Evolutionary conservation across 2,888 invertebrate genomes (phyloP), one percentile per base, ranked within the genome.

Genomic region (Lochmaea capreae): DNA sequence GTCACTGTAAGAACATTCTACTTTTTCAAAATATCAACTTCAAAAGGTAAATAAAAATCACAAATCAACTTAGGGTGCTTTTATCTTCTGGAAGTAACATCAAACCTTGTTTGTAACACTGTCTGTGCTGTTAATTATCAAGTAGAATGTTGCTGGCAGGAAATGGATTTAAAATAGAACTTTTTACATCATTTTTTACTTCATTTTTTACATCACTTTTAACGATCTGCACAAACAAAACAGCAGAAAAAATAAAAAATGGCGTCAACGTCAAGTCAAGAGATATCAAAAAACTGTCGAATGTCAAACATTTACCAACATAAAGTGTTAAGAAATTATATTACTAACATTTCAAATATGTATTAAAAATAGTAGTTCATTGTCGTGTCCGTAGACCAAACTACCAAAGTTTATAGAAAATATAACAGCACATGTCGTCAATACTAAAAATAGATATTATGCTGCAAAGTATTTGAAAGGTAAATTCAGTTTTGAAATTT

Each of bases 221-320:
- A 73, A 59, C 65, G 62, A 74, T 70, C 54, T 71, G 59, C 65
- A 80, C 81, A 83, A 83, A 82, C 81, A 82, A 81, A 83, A 84
- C 81, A 83, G 80, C 80, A 77, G 70, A 78, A 79, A 82, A 83
- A 81, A 79, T 77, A 78, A 82, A 82, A 82, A 80, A 85, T 85
- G 85, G 85, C 84, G 84, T 82, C 82, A 81, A 71, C 57, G 71
- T 71, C 71, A 71, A 33, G 33, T 33, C 33, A 33, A 70, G 52
- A 69, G 61, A 16, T 62, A 52, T 69, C 69, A 69, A 69, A 62
- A 63, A 59, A 63, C 61, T 67, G n/a, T 18, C 59, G 70, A 42
- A 70, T 58, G 70, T 75, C 75, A 75, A 75, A 65, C 33, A 12
- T 12, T 11, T 69, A 54, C 67, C 70, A 73, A 70, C 59, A 4